These are phyloP conservation scores for Xestia sexstrigata DNA, from an alignment of 2,888 invertebrate genomes.

Conservation along the genomic window DNA sequence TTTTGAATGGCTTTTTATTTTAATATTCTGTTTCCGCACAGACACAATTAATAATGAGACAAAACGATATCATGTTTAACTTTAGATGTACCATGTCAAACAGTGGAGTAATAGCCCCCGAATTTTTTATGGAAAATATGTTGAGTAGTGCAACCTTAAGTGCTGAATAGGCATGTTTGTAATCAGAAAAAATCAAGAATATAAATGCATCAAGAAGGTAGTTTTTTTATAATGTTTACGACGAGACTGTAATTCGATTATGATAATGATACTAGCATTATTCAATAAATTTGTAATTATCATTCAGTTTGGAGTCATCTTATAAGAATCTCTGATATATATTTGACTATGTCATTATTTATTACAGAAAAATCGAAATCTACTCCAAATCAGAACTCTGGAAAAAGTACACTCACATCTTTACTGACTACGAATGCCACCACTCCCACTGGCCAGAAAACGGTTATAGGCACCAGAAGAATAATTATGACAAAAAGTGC, in stretches of 20 bases:
- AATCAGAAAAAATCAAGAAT: no score
- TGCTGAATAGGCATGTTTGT: no score
- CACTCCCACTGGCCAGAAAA: constrained; percentile 91
- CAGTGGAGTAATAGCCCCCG: no score
- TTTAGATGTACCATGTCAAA: no score
- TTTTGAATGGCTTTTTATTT: no score
- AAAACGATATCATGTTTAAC: no score
- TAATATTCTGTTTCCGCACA: no score
- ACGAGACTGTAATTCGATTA: background rate
- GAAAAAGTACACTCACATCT: constrained; percentile 93
- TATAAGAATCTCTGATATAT: background rate
- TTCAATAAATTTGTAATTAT: background rate
- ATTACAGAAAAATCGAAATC: constrained; percentile 82
- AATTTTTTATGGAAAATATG: no score
- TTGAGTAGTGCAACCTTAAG: no score
- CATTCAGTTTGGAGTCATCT: background rate
- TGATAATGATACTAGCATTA: background rate
- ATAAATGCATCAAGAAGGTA: no score
- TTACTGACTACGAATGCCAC: constrained; percentile 89
- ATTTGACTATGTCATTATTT: constrained; percentile 2
- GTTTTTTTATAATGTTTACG: background rate
- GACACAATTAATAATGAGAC: no score
- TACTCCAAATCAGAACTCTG: constrained; percentile 89
- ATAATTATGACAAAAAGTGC: constrained; percentile 95
- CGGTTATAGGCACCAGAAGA: constrained; percentile 92